phyloP scores from a whole-genome alignment of 2,797 vertebrate species.

The Picus viridis region DNA sequence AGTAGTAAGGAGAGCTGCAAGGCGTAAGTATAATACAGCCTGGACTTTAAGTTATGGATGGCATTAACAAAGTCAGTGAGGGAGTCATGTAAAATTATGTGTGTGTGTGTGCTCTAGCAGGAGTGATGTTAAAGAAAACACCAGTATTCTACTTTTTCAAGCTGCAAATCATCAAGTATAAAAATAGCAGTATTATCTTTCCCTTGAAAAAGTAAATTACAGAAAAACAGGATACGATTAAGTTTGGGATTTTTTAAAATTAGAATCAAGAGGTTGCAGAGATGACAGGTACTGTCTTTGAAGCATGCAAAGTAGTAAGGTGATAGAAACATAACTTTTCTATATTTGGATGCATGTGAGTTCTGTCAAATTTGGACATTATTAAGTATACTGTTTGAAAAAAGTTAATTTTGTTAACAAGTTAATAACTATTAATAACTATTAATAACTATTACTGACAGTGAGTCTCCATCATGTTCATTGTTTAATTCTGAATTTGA shows the following conservation, averaged over 20 bases:
- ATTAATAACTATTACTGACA: not conserved
- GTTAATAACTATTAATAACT: not conserved
- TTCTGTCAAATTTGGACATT: not conserved
- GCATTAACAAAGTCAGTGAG: not conserved
- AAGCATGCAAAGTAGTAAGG: not conserved
- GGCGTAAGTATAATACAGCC: slow-evolving; percentile 69
- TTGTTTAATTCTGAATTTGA: not conserved
- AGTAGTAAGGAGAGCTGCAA: slow-evolving; percentile 65
- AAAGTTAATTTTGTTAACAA: not conserved
- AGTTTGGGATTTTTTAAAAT: not conserved
- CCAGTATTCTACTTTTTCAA: not conserved
- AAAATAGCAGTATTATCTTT: not conserved
- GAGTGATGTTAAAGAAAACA: not conserved
- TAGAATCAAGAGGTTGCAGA: not conserved
- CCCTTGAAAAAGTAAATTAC: not conserved
- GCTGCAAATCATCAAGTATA: not conserved
- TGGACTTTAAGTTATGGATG: not conserved
- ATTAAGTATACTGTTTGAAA: not conserved
- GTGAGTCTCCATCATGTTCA: not conserved
- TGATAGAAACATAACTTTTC: not conserved
- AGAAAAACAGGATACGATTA: not conserved
- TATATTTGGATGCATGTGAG: not conserved
- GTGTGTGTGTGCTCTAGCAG: not conserved
- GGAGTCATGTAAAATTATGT: not conserved
- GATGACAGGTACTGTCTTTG: not conserved